A percentile compares a stretch with the other conserved stretches of the same genome.
These are phyloP conservation scores for Orius laevigatus DNA, from an alignment of 1,140 invertebrate genomes.

Conservation along the genomic window DNA sequence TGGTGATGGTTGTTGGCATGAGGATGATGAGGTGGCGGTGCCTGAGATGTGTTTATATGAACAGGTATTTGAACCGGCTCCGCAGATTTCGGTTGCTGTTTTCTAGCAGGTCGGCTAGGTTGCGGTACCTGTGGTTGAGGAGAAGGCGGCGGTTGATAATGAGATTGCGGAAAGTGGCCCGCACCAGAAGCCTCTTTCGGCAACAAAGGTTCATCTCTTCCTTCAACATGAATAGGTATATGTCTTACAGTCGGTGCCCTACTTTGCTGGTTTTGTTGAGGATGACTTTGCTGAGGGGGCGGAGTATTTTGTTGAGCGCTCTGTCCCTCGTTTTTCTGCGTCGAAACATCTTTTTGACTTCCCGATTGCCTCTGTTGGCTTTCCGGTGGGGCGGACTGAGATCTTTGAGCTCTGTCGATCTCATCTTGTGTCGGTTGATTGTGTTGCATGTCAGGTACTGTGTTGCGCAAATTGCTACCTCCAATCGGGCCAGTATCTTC, in stretches of 20 bases:
- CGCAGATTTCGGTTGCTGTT: too few relatives aligned
- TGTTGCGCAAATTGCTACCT: conserved; percentile 39
- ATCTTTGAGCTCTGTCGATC: conserved; percentile 36
- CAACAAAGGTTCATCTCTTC: conserved; percentile 31
- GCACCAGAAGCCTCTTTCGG: conserved; percentile 24
- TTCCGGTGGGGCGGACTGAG: conserved; percentile 46
- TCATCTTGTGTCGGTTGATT: conserved; percentile 26
- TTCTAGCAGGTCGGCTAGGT: conserved; percentile 13
- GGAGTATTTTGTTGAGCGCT: conserved; percentile 8
- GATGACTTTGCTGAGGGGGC: conserved; percentile 17
- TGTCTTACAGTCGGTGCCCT: conserved; percentile 33
- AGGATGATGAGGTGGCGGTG: conserved; percentile 24
- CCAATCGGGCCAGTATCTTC: background rate
- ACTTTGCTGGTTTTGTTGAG: conserved; percentile 19
- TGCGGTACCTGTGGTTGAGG: conserved; percentile 25
- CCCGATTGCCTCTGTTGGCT: conserved; percentile 19
- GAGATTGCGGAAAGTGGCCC: background rate
- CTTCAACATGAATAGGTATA: conserved; percentile 77
- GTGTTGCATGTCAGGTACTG: conserved; percentile 41
- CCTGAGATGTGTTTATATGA: conserved; percentile 16
- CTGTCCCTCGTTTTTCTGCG: conserved; percentile 8
- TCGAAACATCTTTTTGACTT: conserved; percentile 16
- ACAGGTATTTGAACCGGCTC: too few relatives aligned
- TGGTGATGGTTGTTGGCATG: conserved; percentile 18
- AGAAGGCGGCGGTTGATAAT: conserved; percentile 23